phyloP scores from a whole-genome alignment of 2,113 vertebrate species.

The Neomonachus schauinslandi region DNA sequence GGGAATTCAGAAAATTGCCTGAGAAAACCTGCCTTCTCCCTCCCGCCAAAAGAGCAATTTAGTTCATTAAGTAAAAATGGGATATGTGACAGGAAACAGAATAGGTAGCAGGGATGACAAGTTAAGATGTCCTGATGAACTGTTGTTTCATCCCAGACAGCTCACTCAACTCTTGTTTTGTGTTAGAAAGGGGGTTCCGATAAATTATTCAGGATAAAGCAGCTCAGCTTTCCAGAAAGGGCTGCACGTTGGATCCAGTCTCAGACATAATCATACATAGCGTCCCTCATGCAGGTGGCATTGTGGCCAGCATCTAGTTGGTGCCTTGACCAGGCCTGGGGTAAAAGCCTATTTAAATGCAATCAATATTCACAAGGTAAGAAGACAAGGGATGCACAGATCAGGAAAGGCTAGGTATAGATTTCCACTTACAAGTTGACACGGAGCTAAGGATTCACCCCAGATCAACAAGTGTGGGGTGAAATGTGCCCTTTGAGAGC shows the following conservation, averaged over 20 bases:
- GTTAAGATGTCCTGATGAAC: not conserved
- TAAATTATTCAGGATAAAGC: conserved; percentile 73
- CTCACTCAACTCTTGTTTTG: conserved; percentile 4
- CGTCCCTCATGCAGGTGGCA: not conserved
- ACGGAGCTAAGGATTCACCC: conserved; percentile 68
- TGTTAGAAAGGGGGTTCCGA: conserved; percentile 66
- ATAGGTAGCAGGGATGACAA: not conserved
- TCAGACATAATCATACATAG: conserved; percentile 66
- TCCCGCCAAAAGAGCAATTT: not conserved
- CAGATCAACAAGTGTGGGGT: not conserved
- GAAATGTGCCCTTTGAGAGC: fast-evolving
- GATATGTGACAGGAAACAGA: not conserved
- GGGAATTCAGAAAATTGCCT: not conserved
- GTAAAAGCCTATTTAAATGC: conserved; percentile 78
- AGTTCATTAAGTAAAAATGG: conserved; percentile 4
- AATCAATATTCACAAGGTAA: conserved; percentile 81
- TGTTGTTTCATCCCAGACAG: not conserved
- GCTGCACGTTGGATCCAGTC: conserved; percentile 53
- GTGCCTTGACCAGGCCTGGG: conserved; percentile 46
- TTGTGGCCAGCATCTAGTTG: conserved; percentile 40
- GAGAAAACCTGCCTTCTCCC: not conserved
- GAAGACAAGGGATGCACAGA: conserved; percentile 44
- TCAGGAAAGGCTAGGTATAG: conserved; percentile 60
- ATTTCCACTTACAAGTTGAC: conserved; percentile 81
- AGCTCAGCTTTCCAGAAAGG: conserved; percentile 57